These are phyloP conservation scores for Thunnus maccoyii DNA, from an alignment of 2,113 vertebrate species.

Conservation along the genomic window DNA sequence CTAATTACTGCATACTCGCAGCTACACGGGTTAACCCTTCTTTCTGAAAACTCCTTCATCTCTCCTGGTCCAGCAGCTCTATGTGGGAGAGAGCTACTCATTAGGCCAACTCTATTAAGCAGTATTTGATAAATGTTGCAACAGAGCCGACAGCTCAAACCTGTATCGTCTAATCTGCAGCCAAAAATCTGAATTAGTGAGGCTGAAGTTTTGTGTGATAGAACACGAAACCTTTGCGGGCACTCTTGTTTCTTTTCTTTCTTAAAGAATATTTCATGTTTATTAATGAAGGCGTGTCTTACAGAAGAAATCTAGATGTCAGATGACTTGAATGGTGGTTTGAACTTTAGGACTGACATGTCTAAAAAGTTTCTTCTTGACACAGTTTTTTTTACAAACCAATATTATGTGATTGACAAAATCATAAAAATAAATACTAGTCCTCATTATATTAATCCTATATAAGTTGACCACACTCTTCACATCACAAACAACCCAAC, in stretches of 20 bases:
- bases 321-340: no score
- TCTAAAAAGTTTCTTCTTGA: no score
- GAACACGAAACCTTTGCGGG: neutral
- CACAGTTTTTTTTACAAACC: neutral
- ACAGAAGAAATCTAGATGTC: no score
- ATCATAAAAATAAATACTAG: neutral
- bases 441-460: no score
- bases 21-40: conserved; percentile 37
- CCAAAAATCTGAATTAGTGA: conserved; percentile 9
- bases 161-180: conserved; percentile 20
- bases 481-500: no score
- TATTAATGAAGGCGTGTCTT: neutral
- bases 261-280: neutral
- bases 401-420: neutral
- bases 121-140: conserved; percentile 29
- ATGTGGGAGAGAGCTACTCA: conserved; percentile 48
- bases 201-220: neutral
- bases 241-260: conserved; percentile 6
- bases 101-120: conserved; percentile 45
- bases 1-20: conserved; percentile 48
- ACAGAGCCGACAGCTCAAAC: conserved; percentile 23
- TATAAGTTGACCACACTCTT: no score
- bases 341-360: no score
- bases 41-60: conserved; percentile 44
- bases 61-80: conserved; percentile 43